These are phyloP conservation scores for Bradysia coprophila DNA, from an alignment of 1,140 invertebrate genomes.

Conservation along the genomic window DNA sequence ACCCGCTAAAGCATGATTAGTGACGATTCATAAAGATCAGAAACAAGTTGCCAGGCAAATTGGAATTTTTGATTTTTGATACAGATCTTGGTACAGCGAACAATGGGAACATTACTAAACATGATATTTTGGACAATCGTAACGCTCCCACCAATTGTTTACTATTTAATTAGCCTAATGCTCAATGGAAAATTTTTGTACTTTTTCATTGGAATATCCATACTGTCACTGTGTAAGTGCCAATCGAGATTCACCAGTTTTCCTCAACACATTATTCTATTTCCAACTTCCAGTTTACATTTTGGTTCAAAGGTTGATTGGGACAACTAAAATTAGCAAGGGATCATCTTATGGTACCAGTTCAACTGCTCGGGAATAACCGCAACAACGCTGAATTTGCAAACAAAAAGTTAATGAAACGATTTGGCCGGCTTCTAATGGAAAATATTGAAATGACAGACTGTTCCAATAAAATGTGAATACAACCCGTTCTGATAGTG, in stretches of 20 bases:
- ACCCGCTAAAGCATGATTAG: not conserved
- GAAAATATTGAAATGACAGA: too few species aligned
- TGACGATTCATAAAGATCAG: not conserved
- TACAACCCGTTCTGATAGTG: too few species aligned
- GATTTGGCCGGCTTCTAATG: too few species aligned
- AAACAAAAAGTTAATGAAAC: too few species aligned
- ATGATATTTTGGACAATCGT: slow-evolving; percentile 46
- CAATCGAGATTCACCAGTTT: not conserved
- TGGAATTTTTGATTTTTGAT: not conserved
- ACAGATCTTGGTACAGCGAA: slow-evolving; percentile 22
- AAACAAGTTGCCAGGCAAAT: not conserved
- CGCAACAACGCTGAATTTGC: too few species aligned
- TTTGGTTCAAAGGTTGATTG: slow-evolving; percentile 57
- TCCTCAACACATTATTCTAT: slow-evolving; percentile 2
- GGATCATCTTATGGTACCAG: slow-evolving; percentile 48
- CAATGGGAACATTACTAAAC: slow-evolving; percentile 50
- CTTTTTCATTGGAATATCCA: slow-evolving; percentile 40
- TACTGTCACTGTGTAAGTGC: slow-evolving; percentile 53
- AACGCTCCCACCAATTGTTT: slow-evolving; percentile 48
- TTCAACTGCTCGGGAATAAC: too few species aligned
- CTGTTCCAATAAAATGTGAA: too few species aligned
- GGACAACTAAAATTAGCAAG: slow-evolving; percentile 68
- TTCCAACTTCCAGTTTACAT: slow-evolving; percentile 49
- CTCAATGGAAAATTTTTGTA: slow-evolving; percentile 53
- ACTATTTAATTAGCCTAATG: slow-evolving; percentile 45